Percentiles rank a stretch among this genome's conserved stretches.
phyloP scores from a whole-genome alignment of 2,888 invertebrate genomes.

The Dryomyza anilis region DNA sequence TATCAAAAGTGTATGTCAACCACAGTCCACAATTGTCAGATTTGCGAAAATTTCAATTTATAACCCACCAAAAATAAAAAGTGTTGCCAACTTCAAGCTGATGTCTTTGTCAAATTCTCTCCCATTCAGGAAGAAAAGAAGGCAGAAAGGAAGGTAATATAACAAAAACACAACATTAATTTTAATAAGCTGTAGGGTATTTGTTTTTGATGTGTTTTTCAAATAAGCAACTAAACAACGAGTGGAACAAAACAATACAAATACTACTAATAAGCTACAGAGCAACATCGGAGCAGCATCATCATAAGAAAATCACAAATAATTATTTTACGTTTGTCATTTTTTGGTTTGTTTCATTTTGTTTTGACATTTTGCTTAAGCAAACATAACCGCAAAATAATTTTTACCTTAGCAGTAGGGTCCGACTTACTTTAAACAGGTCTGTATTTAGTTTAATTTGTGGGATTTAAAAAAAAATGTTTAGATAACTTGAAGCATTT shows the following conservation, averaged over 20 bases:
- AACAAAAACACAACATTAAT: background rate
- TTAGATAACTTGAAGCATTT: too few relatives aligned
- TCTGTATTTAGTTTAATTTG: too few relatives aligned
- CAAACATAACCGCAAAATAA: conserved; percentile 14
- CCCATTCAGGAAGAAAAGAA: background rate
- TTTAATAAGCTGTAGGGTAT: conserved; percentile 10
- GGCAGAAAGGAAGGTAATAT: background rate
- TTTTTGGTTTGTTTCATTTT: too few relatives aligned
- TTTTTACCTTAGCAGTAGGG: conserved; percentile 16
- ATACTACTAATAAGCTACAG: background rate
- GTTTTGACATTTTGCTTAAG: conserved; percentile 22
- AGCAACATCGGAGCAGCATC: background rate
- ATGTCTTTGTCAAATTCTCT: background rate
- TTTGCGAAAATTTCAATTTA: conserved; percentile 5
- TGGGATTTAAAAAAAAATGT: too few relatives aligned
- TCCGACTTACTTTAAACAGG: too few relatives aligned
- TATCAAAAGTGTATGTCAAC: too few relatives aligned
- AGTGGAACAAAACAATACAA: background rate
- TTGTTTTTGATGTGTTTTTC: background rate
- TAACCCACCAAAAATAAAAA: conserved; percentile 1
- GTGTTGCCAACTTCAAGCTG: conserved; percentile 1
- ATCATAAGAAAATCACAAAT: conserved; percentile 12
- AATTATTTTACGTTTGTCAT: conserved; percentile 24
- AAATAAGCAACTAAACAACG: background rate
- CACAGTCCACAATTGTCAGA: too few relatives aligned